A percentile compares a stretch with the other conserved stretches of the same genome.
Conservation (phyloP, 1,140 invertebrate species). For the Pachyrhynchus sulphureomaculatus region DNA sequence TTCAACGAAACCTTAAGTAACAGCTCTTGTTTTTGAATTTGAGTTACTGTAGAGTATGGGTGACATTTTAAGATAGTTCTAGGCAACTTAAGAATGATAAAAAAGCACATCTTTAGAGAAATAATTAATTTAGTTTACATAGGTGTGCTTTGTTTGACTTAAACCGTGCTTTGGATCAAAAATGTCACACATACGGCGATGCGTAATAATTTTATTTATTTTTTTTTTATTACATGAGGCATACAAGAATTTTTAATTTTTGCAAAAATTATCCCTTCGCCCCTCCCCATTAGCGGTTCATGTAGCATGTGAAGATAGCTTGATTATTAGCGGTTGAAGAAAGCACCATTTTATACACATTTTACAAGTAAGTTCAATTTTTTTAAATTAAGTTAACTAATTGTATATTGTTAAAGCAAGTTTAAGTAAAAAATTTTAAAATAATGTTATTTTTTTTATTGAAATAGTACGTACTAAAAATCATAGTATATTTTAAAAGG, state of each 20-base stretch:
- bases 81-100: constrained; percentile 8
- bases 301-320: constrained; percentile 53
- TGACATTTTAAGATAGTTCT: constrained; percentile 42
- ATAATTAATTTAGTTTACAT: constrained; percentile 1
- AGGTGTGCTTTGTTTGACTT: constrained; percentile 27
- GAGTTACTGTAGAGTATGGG: constrained; percentile 36
- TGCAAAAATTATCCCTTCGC: constrained; percentile 45
- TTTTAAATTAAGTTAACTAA: background rate
- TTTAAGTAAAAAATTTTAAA: too few species aligned
- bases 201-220: constrained; percentile 36
- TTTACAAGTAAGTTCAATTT: constrained; percentile 26
- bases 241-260: constrained; percentile 49
- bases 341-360: constrained; percentile 49
- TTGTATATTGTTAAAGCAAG: too few species aligned
- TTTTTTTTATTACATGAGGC: constrained; percentile 46
- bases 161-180: constrained; percentile 34
- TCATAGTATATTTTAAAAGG: too few species aligned
- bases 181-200: constrained; percentile 50
- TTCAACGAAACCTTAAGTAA: constrained; percentile 38
- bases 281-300: constrained; percentile 49
- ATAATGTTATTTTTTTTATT: too few species aligned
- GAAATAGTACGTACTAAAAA: too few species aligned
- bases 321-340: constrained; percentile 51
- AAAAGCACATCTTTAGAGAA: constrained; percentile 12
- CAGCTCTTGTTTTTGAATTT: constrained; percentile 32